A percentile compares a stretch with the other conserved stretches of the same genome.
Evolutionary conservation across 2,888 invertebrate species (phyloP).

Genomic region (Colostygia pectinataria): DNA sequence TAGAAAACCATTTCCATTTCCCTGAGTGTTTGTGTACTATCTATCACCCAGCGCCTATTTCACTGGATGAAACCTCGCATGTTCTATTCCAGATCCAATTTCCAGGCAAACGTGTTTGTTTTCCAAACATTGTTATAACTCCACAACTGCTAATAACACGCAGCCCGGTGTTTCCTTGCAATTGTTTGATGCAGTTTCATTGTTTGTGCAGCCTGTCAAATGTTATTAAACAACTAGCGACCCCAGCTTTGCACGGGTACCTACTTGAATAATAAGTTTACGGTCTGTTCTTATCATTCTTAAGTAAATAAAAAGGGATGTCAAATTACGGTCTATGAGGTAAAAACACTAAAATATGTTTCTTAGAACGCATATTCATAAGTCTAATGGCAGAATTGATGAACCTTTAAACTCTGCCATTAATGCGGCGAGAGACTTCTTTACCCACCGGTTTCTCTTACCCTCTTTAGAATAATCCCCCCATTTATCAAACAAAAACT

Average conservation of each 20-base stretch:
- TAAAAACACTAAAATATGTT: too few species aligned
- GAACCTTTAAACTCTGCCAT: not conserved
- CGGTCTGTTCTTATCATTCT: too few species aligned
- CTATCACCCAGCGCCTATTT: slow-evolving; percentile 9
- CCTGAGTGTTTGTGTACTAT: not conserved
- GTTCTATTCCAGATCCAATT: slow-evolving; percentile 34
- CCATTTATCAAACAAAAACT: not conserved
- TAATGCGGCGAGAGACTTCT: not conserved
- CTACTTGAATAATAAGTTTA: too few species aligned
- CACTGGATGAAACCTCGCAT: slow-evolving; percentile 16
- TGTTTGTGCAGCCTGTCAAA: slow-evolving; percentile 12
- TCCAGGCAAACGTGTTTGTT: slow-evolving; percentile 36
- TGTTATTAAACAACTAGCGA: slow-evolving; percentile 18
- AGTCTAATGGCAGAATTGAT: too few species aligned
- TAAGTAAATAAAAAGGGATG: too few species aligned
- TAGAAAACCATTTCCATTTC: slow-evolving; percentile 2
- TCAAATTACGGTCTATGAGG: too few species aligned
- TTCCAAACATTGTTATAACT: slow-evolving; percentile 34
- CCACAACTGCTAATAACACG: slow-evolving; percentile 30
- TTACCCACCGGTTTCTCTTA: not conserved
- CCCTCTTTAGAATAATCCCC: not conserved
- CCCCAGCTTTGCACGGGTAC: too few species aligned
- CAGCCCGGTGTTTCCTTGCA: slow-evolving; percentile 17
- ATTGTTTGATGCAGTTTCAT: slow-evolving; percentile 17
- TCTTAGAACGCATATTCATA: too few species aligned